A percentile compares a stretch with the other conserved stretches of the same genome.
Conservation (phyloP, 2,888 invertebrate species). For the Lobophora halterata region DNA sequence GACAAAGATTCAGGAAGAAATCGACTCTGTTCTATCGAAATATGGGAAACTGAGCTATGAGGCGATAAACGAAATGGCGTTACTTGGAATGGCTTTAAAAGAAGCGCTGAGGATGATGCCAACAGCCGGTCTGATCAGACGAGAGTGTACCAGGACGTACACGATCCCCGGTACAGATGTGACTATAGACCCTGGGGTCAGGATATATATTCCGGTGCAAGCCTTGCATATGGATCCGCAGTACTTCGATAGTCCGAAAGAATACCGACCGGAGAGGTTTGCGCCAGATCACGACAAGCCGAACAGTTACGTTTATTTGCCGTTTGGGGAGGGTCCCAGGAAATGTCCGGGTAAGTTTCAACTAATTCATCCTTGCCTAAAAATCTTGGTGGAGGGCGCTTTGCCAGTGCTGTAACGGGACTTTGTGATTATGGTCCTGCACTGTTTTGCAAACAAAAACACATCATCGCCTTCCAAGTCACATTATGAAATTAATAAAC, state of each 20-base stretch:
- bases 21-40: slow-evolving; percentile 38
- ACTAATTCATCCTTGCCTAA: no score
- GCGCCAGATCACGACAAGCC: slow-evolving; percentile 22
- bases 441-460: no score
- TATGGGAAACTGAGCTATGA: slow-evolving; percentile 36
- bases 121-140: slow-evolving; percentile 27
- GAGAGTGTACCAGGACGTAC: slow-evolving; percentile 30
- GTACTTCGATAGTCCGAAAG: slow-evolving; percentile 36
- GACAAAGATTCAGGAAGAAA: slow-evolving; percentile 41
- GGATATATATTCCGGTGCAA: slow-evolving; percentile 34
- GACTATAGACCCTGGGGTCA: slow-evolving; percentile 34
- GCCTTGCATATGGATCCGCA: slow-evolving; percentile 38
- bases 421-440: no score
- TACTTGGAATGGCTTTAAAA: slow-evolving; percentile 33
- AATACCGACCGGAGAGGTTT: slow-evolving; percentile 40
- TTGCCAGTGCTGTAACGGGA: no score
- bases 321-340: slow-evolving; percentile 37
- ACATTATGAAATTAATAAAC: no score
- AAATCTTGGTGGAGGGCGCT: no score
- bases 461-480: no score
- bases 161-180: slow-evolving; percentile 31
- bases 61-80: slow-evolving; percentile 34
- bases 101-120: slow-evolving; percentile 39
- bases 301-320: slow-evolving; percentile 31
- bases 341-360: slow-evolving; percentile 34